These are phyloP conservation scores for Propithecus perrieri DNA, from an alignment of 2,797 vertebrate genomes.

Conservation along the genomic window DNA sequence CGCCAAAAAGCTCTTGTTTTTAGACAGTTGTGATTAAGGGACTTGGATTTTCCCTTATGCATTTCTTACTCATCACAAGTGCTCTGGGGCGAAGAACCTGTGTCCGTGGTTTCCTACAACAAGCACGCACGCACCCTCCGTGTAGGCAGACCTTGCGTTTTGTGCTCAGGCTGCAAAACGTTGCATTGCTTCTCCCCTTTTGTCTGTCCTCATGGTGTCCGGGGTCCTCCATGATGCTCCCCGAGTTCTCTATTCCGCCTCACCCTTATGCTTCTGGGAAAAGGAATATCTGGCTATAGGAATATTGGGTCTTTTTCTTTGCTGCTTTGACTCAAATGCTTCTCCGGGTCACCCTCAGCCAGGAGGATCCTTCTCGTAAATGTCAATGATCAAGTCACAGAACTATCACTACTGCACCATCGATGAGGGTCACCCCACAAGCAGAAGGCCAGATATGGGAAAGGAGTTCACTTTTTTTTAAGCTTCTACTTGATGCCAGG, in stretches of 20 bases:
- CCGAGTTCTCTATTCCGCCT: background rate
- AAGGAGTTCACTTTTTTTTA: background rate
- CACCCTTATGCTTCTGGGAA: background rate
- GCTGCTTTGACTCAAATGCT: background rate
- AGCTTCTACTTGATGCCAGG: background rate
- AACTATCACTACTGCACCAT: background rate
- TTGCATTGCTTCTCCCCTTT: background rate
- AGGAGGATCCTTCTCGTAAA: background rate
- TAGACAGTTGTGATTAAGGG: background rate
- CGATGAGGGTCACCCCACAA: background rate
- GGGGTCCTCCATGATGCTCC: background rate
- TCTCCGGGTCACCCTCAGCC: background rate
- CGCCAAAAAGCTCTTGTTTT: background rate
- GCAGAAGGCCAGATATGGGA: background rate
- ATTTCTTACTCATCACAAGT: background rate
- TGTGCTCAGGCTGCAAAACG: background rate
- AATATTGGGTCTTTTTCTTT: background rate
- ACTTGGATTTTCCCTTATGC: background rate
- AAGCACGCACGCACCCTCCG: fast-evolving
- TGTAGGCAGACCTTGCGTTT: fast-evolving
- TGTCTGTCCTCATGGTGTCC: fast-evolving
- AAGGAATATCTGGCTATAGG: background rate
- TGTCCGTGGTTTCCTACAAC: background rate
- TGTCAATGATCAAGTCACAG: background rate
- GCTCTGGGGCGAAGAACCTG: fast-evolving